phyloP scores from a whole-genome alignment of 2,113 vertebrate genomes.

The Serilophus lunatus region DNA sequence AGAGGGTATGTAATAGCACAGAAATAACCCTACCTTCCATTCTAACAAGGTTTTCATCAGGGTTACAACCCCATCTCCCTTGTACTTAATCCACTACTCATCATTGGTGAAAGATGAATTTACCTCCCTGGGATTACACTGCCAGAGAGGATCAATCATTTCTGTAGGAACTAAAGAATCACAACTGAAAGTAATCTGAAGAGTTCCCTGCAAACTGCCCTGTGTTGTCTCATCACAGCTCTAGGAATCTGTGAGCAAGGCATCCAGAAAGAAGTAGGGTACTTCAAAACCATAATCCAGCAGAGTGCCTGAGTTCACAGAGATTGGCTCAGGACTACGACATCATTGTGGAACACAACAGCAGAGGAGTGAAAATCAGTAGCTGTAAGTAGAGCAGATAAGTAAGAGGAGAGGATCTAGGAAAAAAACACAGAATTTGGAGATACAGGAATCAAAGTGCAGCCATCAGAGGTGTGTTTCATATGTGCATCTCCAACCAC shows the following conservation, averaged over 20 bases:
- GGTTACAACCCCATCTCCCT: not conserved
- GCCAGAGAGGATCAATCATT: not conserved
- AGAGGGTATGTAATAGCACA: not conserved
- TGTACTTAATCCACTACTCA: not conserved
- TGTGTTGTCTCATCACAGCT: not conserved
- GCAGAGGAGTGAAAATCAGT: not conserved
- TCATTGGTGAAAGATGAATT: not conserved
- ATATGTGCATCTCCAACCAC: not conserved
- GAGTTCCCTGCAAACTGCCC: not conserved
- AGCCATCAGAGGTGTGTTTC: not conserved
- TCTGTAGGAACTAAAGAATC: not conserved
- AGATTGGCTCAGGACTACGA: not conserved
- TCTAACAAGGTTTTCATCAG: not conserved
- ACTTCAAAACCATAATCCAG: not conserved
- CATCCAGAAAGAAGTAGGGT: not conserved
- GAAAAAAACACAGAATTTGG: not conserved
- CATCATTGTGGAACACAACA: not conserved
- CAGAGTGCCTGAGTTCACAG: rapidly evolving
- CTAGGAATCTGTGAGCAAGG: not conserved
- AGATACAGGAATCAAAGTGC: not conserved
- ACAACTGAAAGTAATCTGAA: not conserved
- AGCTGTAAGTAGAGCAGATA: not conserved
- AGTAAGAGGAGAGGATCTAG: not conserved
- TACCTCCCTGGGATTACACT: not conserved
- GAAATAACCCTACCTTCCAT: not conserved